Evolutionary conservation across 2,797 vertebrate genomes (phyloP).

Genomic region (Ceyx erithaca): DNA sequence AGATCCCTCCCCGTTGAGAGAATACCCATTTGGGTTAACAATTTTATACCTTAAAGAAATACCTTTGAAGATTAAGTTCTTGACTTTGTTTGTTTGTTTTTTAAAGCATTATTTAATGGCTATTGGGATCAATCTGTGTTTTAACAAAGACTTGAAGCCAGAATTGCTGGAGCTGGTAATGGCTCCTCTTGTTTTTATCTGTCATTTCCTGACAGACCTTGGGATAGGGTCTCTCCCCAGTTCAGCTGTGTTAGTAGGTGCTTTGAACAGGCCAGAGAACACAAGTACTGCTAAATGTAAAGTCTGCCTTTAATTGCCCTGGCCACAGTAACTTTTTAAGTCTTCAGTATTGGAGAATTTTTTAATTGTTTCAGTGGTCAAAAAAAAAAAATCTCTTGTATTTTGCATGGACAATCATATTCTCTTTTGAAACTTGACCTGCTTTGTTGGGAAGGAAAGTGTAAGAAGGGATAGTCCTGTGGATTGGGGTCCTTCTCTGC

Average conservation of each 20-base stretch:
- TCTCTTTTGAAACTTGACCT: not conserved
- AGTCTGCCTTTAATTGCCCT: not conserved
- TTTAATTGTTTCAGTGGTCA: not conserved
- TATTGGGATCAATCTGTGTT: accelerated
- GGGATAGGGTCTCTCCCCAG: not conserved
- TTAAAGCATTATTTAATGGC: not conserved
- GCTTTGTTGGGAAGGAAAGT: not conserved
- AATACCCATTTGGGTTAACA: not conserved
- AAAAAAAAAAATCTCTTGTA: not conserved
- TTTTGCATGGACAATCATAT: not conserved
- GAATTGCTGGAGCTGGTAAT: not conserved
- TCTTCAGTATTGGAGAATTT: not conserved
- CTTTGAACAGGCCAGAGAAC: not conserved
- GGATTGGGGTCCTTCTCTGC: not conserved
- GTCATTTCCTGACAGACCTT: not conserved
- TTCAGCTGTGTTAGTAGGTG: not conserved
- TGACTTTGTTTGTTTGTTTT: not conserved
- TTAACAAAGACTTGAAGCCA: not conserved
- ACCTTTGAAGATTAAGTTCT: not conserved
- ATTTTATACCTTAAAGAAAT: not conserved
- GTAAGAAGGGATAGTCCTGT: not conserved
- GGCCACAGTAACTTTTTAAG: not conserved
- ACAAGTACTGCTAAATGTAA: not conserved
- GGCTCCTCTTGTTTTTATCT: not conserved
- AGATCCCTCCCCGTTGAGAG: not conserved